Base-by-base conservation (phyloP, 2,888 invertebrate species). In the Athalia circularis region DNA sequence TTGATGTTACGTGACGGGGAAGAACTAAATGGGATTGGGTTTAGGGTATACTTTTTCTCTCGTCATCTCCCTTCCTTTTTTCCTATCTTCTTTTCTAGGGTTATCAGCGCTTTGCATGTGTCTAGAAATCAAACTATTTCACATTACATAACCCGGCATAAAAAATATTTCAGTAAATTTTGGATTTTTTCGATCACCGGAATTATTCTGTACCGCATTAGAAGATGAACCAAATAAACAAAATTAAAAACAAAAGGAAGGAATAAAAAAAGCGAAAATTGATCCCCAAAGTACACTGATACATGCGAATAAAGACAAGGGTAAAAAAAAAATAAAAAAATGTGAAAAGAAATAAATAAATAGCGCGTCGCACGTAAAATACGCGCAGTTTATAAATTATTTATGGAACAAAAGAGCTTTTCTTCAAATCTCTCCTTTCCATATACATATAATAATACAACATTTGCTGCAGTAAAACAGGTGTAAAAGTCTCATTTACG, bases 391-490 rank as follows among this genome's bases (percentile, higher is more conserved):
- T 64, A 45, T n/a, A 64, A 64, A 64, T 64, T 64, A 64, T 64
- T 64, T 64, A 64, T 64, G 15, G n/a, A n/a, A 64, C 45, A 64
- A 64, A n/a, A 45, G n/a, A 64, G 64, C 64, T 64, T 64, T 64
- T 64, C 64, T 64, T 64, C 9, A 3, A 64, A 64, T 64, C 29
- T 29, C 29, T 29, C 29, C 29, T 29, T 29, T 29, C 29, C 29
- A 29, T 29, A 29, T 29, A 29, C 29, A 29, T 29, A 29, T 29
- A 29, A 29, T 29, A 29, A 29, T 29, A 29, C 29, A 29, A 29
- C 29, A 29, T 29, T 29, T 29, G 0, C 29, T 29, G 29, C 2
- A 29, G 29, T 29, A 29, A 29, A 29, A 29, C 29, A 29, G 29
- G 29, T 29, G 29, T 29, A 29, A 29, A 29, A 29, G 29, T 29